Evolutionary conservation across 2,888 invertebrate genomes (phyloP).

Genomic region (Cheilosia impressa): DNA sequence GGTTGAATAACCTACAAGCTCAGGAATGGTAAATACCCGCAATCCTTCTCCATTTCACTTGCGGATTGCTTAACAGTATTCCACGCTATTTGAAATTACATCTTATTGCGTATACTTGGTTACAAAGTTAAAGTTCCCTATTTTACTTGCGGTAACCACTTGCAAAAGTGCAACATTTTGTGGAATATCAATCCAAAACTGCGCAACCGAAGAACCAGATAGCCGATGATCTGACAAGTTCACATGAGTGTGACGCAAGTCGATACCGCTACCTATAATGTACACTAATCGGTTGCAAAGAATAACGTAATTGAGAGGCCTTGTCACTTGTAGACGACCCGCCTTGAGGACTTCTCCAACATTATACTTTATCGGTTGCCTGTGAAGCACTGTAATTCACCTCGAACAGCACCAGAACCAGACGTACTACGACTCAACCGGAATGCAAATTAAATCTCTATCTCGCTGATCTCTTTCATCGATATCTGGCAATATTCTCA

Average conservation of each 20-base stretch:
- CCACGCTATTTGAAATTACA: neutral
- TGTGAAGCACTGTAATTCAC: slow-evolving; percentile 30
- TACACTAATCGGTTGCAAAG: neutral
- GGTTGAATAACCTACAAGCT: slow-evolving; percentile 29
- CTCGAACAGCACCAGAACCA: slow-evolving; percentile 3
- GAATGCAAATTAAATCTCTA: neutral
- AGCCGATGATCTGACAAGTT: slow-evolving; percentile 42
- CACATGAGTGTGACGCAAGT: slow-evolving; percentile 50
- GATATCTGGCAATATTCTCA: slow-evolving; percentile 36
- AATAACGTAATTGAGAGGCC: neutral
- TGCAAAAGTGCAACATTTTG: slow-evolving; percentile 11
- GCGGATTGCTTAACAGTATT: neutral
- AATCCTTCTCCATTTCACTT: slow-evolving; percentile 30
- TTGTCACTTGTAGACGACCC: slow-evolving; percentile 15
- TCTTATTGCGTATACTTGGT: neutral
- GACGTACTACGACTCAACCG: neutral
- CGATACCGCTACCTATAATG: slow-evolving; percentile 11
- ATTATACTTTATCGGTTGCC: slow-evolving; percentile 11
- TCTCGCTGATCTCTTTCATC: neutral
- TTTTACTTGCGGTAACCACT: slow-evolving; percentile 34
- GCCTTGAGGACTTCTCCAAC: slow-evolving; percentile 35
- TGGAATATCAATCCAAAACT: slow-evolving; percentile 1
- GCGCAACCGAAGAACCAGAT: slow-evolving; percentile 23
- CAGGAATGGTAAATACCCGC: slow-evolving; percentile 1
- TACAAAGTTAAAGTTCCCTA: slow-evolving; percentile 18